A percentile compares a stretch with the other conserved stretches of the same genome.
Evolutionary conservation across 2,797 vertebrate genomes (phyloP).

Genomic region (Spondyliosoma cantharus): DNA sequence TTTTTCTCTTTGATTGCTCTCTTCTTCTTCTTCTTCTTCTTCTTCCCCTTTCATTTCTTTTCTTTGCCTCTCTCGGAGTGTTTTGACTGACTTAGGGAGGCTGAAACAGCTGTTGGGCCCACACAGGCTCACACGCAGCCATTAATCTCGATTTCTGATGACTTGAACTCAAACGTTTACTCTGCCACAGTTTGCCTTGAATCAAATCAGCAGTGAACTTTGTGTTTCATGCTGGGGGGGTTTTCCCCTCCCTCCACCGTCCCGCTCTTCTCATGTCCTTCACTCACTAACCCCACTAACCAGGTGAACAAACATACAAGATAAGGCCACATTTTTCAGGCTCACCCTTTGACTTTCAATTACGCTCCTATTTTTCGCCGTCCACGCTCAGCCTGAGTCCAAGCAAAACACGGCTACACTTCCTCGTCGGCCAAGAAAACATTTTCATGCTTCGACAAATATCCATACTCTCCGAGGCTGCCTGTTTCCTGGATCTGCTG

Average conservation of each 20-base stretch:
- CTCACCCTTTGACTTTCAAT: slow-evolving; percentile 76
- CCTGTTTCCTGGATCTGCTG: slow-evolving; percentile 57
- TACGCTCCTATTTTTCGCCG: slow-evolving; percentile 68
- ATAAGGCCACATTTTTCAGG: slow-evolving; percentile 80
- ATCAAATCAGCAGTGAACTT: slow-evolving; percentile 44
- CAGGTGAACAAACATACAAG: slow-evolving; percentile 86
- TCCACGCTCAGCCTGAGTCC: slow-evolving; percentile 57
- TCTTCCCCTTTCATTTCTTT: slow-evolving; percentile 24
- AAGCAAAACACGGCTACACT: slow-evolving; percentile 74
- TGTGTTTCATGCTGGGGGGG: slow-evolving; percentile 21
- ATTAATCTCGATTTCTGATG: slow-evolving; percentile 42
- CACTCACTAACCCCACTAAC: slow-evolving; percentile 80
- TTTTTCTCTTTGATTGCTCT: slow-evolving; percentile 14
- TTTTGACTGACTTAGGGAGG: slow-evolving; percentile 29
- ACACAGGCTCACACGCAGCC: slow-evolving; percentile 30
- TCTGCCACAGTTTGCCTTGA: slow-evolving; percentile 48
- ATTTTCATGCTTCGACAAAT: slow-evolving; percentile 69
- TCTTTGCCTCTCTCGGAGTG: slow-evolving; percentile 23
- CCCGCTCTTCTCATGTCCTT: slow-evolving; percentile 59
- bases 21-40: not conserved
- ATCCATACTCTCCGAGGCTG: slow-evolving; percentile 49
- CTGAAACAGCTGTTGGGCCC: slow-evolving; percentile 51
- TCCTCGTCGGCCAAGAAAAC: slow-evolving; percentile 74
- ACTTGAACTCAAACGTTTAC: slow-evolving; percentile 55
- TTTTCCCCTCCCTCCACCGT: slow-evolving; percentile 11